Conservation (phyloP, 1,140 invertebrate genomes). For the Teleogryllus occipitalis region DNA sequence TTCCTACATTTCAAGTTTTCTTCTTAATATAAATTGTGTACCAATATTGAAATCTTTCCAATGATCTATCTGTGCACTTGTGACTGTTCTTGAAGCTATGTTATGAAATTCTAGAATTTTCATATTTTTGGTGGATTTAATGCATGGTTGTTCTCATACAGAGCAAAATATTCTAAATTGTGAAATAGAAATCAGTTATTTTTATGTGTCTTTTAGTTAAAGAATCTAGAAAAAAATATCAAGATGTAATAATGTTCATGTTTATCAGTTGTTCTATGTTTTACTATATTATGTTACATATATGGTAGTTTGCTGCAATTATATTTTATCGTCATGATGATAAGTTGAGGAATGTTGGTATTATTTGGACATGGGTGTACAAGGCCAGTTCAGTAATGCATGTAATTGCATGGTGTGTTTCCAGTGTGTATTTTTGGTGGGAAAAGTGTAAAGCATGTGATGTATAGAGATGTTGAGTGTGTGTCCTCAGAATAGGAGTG, state of each 20-base stretch:
- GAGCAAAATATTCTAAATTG: background rate
- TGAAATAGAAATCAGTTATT: background rate
- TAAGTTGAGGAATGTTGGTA: background rate
- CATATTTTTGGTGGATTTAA: background rate
- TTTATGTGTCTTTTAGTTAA: background rate
- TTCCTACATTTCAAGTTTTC: too few species aligned
- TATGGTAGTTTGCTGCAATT: background rate
- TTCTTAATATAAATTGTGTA: too few species aligned
- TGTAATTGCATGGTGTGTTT: background rate
- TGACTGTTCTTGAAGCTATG: too few species aligned
- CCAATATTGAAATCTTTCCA: too few species aligned
- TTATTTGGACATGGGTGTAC: slow-evolving; percentile 1
- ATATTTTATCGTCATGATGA: background rate
- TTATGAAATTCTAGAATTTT: background rate
- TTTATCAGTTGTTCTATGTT: background rate
- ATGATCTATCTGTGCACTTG: too few species aligned
- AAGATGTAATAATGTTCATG: background rate
- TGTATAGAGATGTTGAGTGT: background rate
- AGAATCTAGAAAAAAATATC: background rate
- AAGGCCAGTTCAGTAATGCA: background rate
- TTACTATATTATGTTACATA: background rate
- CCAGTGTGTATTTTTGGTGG: background rate
- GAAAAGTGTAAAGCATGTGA: background rate
- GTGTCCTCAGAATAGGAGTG: background rate
- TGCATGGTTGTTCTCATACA: background rate